Evolutionary conservation across 2,113 vertebrate genomes (phyloP).

Genomic region (Ictalurus furcatus): DNA sequence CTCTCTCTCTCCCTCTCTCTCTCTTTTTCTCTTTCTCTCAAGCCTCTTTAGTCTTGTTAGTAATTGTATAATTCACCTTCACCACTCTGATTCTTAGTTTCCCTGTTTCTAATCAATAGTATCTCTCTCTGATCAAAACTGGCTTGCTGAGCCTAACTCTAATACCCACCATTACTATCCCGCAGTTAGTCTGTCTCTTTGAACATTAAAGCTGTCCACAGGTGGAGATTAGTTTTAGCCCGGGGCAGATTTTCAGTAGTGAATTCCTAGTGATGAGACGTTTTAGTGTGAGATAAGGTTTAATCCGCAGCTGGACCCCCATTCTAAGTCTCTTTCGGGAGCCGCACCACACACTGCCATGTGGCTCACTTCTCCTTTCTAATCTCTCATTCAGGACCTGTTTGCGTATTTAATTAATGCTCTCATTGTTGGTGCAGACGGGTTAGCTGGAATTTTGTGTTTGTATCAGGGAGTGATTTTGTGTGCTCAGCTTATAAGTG

Average conservation of each 20-base stretch:
- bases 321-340: not conserved
- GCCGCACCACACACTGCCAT: not conserved
- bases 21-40: not conserved
- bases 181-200: not conserved
- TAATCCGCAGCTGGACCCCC: constrained; percentile 19
- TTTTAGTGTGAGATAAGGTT: constrained; percentile 9
- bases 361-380: not conserved
- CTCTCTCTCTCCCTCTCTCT: not conserved
- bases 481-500: not conserved
- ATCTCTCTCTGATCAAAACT: constrained; percentile 15
- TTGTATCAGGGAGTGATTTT: not conserved
- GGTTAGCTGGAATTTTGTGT: constrained; percentile 8
- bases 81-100: not conserved
- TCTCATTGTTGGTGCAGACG: not conserved
- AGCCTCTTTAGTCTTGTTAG: not conserved
- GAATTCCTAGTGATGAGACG: not conserved
- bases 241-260: not conserved
- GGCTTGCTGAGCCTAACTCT: not conserved
- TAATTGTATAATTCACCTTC: not conserved
- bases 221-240: constrained; percentile 1
- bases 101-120: not conserved
- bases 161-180: not conserved
- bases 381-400: constrained; percentile 17
- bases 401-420: not conserved
- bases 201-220: constrained; percentile 2